These are phyloP conservation scores for Drepanosiphum platanoidis DNA, from an alignment of 2,888 invertebrate genomes.

Conservation along the genomic window DNA sequence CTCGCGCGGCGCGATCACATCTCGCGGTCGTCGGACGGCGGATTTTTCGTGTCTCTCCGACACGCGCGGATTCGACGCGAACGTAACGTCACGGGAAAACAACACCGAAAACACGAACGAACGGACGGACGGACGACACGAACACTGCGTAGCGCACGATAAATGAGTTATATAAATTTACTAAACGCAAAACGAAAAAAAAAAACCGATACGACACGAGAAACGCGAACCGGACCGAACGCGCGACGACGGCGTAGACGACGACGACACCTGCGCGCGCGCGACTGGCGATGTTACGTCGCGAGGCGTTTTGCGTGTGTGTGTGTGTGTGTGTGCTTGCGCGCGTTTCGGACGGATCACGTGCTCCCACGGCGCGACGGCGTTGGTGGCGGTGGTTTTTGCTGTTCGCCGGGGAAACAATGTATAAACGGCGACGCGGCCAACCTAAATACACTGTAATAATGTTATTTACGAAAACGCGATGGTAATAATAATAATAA, in stretches of 20 bases:
- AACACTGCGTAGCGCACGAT: not conserved
- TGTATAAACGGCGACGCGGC: not conserved
- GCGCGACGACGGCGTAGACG: not conserved
- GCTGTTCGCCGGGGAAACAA: not conserved
- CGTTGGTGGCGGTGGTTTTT: not conserved
- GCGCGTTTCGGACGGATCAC: conserved; percentile 42
- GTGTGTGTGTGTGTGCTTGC: not conserved
- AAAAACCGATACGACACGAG: not conserved
- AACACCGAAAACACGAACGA: not conserved
- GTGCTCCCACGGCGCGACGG: conserved; percentile 30
- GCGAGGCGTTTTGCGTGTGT: not conserved
- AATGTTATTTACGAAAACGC: not conserved
- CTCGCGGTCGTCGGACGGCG: too few species aligned
- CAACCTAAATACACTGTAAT: not conserved
- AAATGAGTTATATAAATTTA: not conserved
- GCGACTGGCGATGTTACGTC: conserved; percentile 17
- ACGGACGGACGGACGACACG: not conserved
- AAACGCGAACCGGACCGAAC: not conserved
- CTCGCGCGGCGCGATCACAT: not conserved
- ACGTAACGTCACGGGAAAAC: not conserved
- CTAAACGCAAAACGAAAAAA: not conserved
- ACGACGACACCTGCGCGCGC: conserved; percentile 30
- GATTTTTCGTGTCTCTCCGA: not conserved
- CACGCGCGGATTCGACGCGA: not conserved
- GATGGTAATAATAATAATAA: not conserved